Percentiles rank a stretch among this genome's conserved stretches.
Conservation (phyloP, 2,888 invertebrate species). For the Sinotaia quadrata region DNA sequence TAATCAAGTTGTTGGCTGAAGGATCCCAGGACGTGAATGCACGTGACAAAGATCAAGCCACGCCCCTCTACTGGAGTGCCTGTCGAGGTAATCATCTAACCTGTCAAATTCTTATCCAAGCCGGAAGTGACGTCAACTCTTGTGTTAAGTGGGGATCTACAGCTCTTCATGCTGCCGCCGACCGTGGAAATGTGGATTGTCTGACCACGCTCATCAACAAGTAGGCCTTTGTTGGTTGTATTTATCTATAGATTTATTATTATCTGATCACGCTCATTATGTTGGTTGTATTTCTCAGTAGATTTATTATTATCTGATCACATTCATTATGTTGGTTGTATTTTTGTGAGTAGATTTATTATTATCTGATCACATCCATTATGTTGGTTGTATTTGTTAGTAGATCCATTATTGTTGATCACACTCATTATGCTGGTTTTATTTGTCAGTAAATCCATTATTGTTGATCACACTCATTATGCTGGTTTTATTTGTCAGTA, state of each 20-base stretch:
- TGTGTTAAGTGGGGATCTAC: constrained; percentile 58
- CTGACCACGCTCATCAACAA: constrained; percentile 45
- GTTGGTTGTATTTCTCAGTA: background rate
- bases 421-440: too few relatives aligned
- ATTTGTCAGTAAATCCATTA: too few relatives aligned
- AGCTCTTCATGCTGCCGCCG: constrained; percentile 54
- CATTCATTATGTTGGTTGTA: background rate
- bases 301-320: background rate
- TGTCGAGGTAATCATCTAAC: constrained; percentile 51
- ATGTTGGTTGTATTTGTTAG: too few relatives aligned
- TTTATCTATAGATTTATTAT: background rate
- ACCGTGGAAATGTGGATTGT: constrained; percentile 52
- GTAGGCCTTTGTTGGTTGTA: constrained; percentile 32
- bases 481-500: too few relatives aligned
- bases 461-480: too few relatives aligned
- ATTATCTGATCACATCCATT: background rate
- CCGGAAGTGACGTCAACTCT: constrained; percentile 53
- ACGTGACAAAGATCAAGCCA: constrained; percentile 52
- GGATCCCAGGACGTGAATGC: constrained; percentile 34
- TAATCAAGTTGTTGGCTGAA: constrained; percentile 35
- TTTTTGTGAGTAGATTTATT: background rate
- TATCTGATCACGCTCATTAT: background rate
- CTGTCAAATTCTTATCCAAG: constrained; percentile 45
- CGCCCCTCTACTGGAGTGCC: constrained; percentile 58
- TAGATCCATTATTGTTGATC: too few relatives aligned